A percentile compares a stretch with the other conserved stretches of the same genome.
phyloP scores from a whole-genome alignment of 2,113 vertebrate genomes.

The Condylura cristata region DNA sequence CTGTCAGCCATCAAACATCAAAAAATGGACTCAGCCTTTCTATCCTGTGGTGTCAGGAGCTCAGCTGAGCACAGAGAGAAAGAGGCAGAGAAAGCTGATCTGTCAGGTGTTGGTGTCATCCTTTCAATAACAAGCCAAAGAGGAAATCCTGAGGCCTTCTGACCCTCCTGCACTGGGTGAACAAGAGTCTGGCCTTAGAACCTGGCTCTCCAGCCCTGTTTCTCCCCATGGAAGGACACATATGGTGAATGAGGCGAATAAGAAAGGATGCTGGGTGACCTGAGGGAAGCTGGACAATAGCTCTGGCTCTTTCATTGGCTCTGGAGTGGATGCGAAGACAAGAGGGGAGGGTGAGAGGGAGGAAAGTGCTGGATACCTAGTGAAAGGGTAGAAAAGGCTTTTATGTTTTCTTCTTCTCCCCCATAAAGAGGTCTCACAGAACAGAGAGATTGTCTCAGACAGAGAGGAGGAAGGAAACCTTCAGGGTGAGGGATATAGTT shows the following conservation, averaged over 20 bases:
- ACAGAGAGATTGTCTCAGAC: neutral
- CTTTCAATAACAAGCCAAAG: neutral
- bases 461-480: neutral
- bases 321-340: accelerated
- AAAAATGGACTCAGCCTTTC: neutral
- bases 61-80: neutral
- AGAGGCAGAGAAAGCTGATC: no score
- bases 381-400: neutral
- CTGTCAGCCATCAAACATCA: neutral
- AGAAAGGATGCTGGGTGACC: accelerated
- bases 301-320: neutral
- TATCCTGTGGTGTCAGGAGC: neutral
- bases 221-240: neutral
- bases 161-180: accelerated
- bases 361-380: neutral
- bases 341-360: no score
- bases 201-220: accelerated
- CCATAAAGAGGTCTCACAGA: neutral
- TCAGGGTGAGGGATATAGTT: accelerated
- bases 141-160: neutral
- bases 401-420: no score
- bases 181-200: neutral
- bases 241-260: neutral
- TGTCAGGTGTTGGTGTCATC: neutral
- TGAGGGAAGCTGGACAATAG: neutral